phyloP scores from a whole-genome alignment of 1,140 invertebrate genomes.

The Apis laboriosa region DNA sequence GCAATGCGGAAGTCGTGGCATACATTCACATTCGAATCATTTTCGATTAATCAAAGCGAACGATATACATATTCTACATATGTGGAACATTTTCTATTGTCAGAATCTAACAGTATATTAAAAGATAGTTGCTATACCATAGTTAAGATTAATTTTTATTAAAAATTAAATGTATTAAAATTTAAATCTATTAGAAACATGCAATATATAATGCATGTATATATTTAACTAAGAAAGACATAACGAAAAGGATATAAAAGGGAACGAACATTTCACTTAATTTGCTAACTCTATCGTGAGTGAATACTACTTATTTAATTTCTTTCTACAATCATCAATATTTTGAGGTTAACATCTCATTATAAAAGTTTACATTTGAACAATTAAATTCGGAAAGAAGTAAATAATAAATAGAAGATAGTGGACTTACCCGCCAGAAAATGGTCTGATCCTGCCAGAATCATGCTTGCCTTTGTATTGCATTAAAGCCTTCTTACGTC shows the following conservation, averaged over 20 bases:
- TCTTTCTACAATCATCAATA: neutral
- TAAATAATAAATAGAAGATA: slow-evolving; percentile 43
- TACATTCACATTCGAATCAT: neutral
- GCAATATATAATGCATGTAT: neutral
- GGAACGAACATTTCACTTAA: neutral
- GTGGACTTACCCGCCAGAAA: slow-evolving; percentile 81
- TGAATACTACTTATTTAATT: neutral
- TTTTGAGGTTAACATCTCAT: neutral
- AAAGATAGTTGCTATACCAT: no score
- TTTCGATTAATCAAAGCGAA: neutral
- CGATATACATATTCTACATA: no score
- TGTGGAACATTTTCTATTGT: neutral
- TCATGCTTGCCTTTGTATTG: slow-evolving; percentile 74
- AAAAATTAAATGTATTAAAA: neutral
- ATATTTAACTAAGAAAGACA: neutral
- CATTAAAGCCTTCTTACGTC: slow-evolving; percentile 64
- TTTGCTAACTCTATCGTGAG: neutral
- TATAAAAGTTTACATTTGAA: neutral
- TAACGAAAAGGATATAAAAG: neutral
- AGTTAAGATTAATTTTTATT: neutral
- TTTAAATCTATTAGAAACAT: neutral
- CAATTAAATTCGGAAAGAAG: neutral
- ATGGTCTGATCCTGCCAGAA: slow-evolving; percentile 81
- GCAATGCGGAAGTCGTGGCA: slow-evolving; percentile 46
- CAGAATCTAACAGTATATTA: no score